Evolutionary conservation across 2,113 vertebrate genomes (phyloP), one percentile per base, ranked within the genome.

Genomic region (Psephotus haematonotus): DNA sequence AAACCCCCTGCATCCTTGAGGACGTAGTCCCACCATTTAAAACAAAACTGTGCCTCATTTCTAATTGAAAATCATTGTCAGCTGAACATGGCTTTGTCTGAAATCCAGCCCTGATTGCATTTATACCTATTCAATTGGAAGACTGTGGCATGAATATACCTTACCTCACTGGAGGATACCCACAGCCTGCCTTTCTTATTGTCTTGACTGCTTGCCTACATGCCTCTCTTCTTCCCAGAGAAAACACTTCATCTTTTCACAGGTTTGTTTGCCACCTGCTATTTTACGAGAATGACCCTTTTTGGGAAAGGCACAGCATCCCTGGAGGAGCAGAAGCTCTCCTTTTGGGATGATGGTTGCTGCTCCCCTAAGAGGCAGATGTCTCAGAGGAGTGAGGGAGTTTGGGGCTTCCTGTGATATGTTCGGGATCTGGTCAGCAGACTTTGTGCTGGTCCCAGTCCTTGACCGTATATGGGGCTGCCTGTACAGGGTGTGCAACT

Each of bases 41-140:
- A 92, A 95, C 76, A 86, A 91, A 95, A 71, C 74, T 70, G 44
- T 68, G 72, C 74, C 74, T 93, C 91, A 25, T 76, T 94, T 82
- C 72, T 71, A 70, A 43, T 27, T 53, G 63, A 50, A 71, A 83
- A 83, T 67, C 7, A 1, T 11, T 82, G 86, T 96, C 84, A 92
- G 57, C 72, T 90, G 80, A 88, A 67, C 69, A 23, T 0, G 0
- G 57, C 55, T 65, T 81, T 97, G 93, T 95, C 76, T 92, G 69
- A 55, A 94, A 69, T 90, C 82, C 88, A 90, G 35, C 65, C 60
- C 72, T 69, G 64, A n/a, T n/a, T 96, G 80, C 88, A 84, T 88
- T 94, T 75, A 60, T 78, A 90, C 71, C 79, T 77, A 72, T 94
- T 82, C 75, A 77, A 0, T 5, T 35, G 77, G 64, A 86, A 82